Conservation (phyloP, 2,888 invertebrate species). For the Tenthredo scrophulariae region DNA sequence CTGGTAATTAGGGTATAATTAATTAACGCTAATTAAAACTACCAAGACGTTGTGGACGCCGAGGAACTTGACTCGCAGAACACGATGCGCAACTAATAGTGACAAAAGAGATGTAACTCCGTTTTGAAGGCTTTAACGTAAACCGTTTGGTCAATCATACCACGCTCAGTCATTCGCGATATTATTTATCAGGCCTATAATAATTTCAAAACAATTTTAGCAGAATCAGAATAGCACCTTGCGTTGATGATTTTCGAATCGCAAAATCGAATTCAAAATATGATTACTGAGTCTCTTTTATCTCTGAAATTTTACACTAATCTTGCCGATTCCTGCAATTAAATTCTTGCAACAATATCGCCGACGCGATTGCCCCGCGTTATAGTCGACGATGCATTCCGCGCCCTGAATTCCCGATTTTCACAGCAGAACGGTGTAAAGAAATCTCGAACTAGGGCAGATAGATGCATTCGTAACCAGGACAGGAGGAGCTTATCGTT, state of each 20-base stretch:
- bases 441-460: not conserved
- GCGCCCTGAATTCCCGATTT: too few species aligned
- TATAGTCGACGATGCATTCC: not conserved
- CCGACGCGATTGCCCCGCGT: not conserved
- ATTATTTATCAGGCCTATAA: not conserved
- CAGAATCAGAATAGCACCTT: not conserved
- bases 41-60: constrained; percentile 19
- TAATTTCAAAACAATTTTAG: not conserved
- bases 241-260: not conserved
- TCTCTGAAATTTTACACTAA: not conserved
- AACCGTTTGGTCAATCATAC: not conserved
- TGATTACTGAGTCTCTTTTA: not conserved
- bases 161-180: not conserved
- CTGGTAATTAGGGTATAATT: constrained; percentile 34
- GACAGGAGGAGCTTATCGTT: not conserved
- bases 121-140: not conserved
- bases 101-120: not conserved
- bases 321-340: not conserved
- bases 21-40: constrained; percentile 35
- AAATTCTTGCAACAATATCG: not conserved
- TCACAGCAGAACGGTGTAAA: not conserved
- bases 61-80: constrained; percentile 18
- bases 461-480: not conserved
- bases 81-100: constrained; percentile 6
- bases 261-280: not conserved